These are phyloP conservation scores for Mionectes macconnelli DNA, from an alignment of 2,113 vertebrate genomes.

Conservation along the genomic window DNA sequence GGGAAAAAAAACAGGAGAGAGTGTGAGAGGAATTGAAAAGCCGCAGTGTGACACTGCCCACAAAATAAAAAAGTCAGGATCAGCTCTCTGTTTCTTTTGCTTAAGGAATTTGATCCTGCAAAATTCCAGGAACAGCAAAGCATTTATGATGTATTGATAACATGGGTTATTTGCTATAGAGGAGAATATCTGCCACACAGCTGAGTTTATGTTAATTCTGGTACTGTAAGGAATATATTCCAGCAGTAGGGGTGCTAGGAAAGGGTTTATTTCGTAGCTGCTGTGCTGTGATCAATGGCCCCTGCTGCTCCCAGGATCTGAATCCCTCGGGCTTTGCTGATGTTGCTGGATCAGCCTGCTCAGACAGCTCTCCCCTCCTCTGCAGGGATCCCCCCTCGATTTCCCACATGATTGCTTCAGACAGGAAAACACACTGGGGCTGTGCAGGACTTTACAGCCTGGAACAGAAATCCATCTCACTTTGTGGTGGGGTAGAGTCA, in stretches of 20 bases:
- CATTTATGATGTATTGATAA: background rate
- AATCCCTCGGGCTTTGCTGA: background rate
- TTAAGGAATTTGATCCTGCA: background rate
- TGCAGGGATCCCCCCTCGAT: background rate
- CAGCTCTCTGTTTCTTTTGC: background rate
- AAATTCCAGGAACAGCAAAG: background rate
- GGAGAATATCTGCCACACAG: background rate
- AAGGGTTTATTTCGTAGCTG: background rate
- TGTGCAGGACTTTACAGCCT: background rate
- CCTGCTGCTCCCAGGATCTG: background rate
- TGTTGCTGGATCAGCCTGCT: background rate
- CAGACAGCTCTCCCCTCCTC: background rate
- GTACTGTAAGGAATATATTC: background rate
- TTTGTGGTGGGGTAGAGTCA: no score
- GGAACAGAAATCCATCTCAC: background rate
- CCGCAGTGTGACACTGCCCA: no score
- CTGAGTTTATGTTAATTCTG: background rate
- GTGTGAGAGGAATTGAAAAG: background rate
- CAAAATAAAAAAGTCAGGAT: rapidly evolving
- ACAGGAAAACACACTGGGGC: background rate
- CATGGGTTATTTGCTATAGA: background rate
- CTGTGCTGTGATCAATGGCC: background rate
- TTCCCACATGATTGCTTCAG: background rate
- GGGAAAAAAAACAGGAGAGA: background rate
- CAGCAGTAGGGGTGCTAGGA: background rate